Evolutionary conservation across 2,113 vertebrate species (phyloP).

Genomic region (Hemiprocne comata): DNA sequence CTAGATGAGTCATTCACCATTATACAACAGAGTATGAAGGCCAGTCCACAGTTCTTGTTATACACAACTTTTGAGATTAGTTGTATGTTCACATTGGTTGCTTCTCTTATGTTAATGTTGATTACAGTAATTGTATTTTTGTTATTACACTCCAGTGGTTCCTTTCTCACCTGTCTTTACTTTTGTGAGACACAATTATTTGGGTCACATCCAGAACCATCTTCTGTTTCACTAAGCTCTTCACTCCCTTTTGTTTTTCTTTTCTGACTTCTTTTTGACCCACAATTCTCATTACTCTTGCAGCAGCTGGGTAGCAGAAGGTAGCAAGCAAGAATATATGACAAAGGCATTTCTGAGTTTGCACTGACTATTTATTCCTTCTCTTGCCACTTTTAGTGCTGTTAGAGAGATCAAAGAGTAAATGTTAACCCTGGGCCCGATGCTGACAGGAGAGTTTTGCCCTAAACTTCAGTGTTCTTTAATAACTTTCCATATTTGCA

Average conservation of each 20-base stretch:
- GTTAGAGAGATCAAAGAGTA: not conserved
- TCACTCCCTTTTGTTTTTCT: not conserved
- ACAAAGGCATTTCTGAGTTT: not conserved
- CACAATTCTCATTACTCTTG: not conserved
- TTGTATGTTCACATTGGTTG: not conserved
- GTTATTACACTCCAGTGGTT: not conserved
- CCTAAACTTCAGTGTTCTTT: not conserved
- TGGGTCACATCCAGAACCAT: not conserved
- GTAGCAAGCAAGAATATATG: not conserved
- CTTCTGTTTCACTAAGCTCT: not conserved
- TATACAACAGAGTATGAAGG: not conserved
- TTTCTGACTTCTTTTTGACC: constrained; percentile 6
- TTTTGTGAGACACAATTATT: not conserved
- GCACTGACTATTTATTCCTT: not conserved
- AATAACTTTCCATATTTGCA: not conserved
- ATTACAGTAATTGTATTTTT: not conserved
- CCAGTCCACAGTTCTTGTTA: not conserved
- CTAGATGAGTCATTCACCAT: not conserved
- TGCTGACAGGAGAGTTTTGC: not conserved
- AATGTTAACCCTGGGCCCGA: not conserved
- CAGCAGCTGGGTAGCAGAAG: not conserved
- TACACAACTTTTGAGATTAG: not conserved
- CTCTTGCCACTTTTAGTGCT: not conserved
- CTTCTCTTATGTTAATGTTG: not conserved
- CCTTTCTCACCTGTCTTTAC: not conserved